Base-by-base conservation (phyloP, 2,113 vertebrate species). In the Ploceus nigricollis region DNA sequence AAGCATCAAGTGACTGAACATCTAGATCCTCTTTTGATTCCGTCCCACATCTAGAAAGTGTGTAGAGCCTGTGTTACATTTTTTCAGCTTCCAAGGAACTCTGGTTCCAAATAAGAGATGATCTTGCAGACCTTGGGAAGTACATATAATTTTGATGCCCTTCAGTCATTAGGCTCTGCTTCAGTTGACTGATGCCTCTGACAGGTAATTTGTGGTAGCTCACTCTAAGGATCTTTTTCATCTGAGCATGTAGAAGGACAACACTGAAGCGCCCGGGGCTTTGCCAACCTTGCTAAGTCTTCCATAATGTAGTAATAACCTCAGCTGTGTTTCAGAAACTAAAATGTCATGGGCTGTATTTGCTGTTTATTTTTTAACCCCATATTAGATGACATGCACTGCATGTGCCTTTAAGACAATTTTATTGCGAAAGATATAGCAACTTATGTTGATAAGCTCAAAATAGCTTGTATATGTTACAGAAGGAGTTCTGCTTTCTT, bases 391-490 rank as follows among this genome's bases (percentile, higher is more conserved):
- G 8, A 81, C 35, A 47, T 11, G 15, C 21, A 82, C 57, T 68
- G 47, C 16, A 13, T 70, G 33, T 73, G 73, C 80, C 45, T 94
- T 95, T 93, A 88, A 60, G 65, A 82, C 48, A 65, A 40, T 88
- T 97, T 97, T 97, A 97, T 96, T 97, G 94, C 73, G 94, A 95
- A 95, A 96, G 57, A 68, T 94, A 89, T 0, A 94, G 63, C 86
- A 91, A 53, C 42, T 82, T 95, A 57, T 23, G 48, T 39, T 80
- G n/a, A 91, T 78, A 90, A 92, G 68, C 57, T 93, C 57, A 79
- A 86, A 91, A 87, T 81, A 97, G 82, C 44, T 93, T 86, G n/a
- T 63, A 19, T 75, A 16, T 70, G 22, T 81, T 93, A 96, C 83
- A 93, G 82, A 79, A 90, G 21, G 56, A 87, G 30, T 77, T 87